Evolutionary conservation across 2,113 vertebrate species (phyloP).

Genomic region (Merops nubicus): DNA sequence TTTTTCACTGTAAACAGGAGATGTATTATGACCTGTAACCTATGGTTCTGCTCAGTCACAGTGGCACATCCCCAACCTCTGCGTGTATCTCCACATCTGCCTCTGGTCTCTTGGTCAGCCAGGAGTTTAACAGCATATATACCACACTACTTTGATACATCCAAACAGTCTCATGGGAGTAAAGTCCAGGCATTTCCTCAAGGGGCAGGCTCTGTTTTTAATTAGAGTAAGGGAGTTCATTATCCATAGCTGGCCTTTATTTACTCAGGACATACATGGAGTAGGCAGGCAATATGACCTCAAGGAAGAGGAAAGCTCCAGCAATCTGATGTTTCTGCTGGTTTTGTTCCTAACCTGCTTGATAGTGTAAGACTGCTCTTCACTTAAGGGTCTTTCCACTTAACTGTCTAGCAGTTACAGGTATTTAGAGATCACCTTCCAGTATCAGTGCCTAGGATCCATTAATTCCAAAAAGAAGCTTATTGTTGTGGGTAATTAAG

Average conservation of each 20-base stretch:
- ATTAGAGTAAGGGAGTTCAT: constrained; percentile 5
- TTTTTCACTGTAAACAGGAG: background rate
- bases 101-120: background rate
- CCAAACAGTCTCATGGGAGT: background rate
- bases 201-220: background rate
- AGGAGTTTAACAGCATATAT: background rate
- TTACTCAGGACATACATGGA: background rate
- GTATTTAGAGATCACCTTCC: background rate
- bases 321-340: background rate
- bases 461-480: background rate
- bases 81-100: background rate
- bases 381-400: background rate
- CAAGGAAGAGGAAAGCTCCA: background rate
- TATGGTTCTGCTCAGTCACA: background rate
- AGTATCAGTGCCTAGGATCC: fast-evolving
- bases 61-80: background rate
- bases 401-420: background rate
- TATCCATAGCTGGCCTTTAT: background rate
- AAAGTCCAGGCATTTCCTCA: constrained; percentile 10
- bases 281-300: background rate
- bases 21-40: background rate
- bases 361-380: background rate
- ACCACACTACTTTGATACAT: background rate
- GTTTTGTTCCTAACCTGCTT: background rate
- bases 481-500: background rate